Conservation (phyloP, 2,797 vertebrate genomes). For the Onychomys leucogaster region DNA sequence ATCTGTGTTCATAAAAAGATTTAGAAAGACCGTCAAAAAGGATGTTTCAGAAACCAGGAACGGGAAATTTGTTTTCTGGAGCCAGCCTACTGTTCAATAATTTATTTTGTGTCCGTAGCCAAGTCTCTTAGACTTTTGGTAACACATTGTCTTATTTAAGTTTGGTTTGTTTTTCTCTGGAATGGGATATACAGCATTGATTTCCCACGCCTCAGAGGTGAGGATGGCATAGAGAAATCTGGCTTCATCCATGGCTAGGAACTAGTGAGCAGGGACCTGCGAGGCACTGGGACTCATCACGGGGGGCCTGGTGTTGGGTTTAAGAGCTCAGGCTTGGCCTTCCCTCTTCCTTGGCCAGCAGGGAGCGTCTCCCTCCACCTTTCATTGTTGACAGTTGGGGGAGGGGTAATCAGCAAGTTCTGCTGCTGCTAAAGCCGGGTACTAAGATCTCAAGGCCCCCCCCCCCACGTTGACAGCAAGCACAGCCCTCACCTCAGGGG, state of each 20-base stretch:
- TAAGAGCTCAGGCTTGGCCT: neutral
- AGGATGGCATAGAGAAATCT: neutral
- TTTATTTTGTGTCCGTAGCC: neutral
- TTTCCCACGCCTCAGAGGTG: neutral
- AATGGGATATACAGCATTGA: neutral
- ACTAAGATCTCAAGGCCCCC: neutral
- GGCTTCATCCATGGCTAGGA: neutral
- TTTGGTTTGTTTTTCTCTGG: neutral
- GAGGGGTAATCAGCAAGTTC: neutral
- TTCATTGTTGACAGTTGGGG: neutral
- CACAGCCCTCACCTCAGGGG: neutral
- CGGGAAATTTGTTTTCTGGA: neutral
- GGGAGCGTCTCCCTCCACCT: neutral
- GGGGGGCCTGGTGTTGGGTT: no score
- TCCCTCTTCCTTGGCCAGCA: neutral
- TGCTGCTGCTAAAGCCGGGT: neutral
- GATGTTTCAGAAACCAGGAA: neutral
- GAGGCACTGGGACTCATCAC: neutral
- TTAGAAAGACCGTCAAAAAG: conserved; percentile 29
- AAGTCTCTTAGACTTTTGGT: neutral
- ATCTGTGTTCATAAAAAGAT: neutral
- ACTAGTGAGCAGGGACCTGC: neutral
- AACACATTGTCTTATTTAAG: neutral
- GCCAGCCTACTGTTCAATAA: neutral
- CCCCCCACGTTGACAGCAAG: neutral